Conservation (phyloP, 2,888 invertebrate species). For the Ptycholaimellus sp. region DNA sequence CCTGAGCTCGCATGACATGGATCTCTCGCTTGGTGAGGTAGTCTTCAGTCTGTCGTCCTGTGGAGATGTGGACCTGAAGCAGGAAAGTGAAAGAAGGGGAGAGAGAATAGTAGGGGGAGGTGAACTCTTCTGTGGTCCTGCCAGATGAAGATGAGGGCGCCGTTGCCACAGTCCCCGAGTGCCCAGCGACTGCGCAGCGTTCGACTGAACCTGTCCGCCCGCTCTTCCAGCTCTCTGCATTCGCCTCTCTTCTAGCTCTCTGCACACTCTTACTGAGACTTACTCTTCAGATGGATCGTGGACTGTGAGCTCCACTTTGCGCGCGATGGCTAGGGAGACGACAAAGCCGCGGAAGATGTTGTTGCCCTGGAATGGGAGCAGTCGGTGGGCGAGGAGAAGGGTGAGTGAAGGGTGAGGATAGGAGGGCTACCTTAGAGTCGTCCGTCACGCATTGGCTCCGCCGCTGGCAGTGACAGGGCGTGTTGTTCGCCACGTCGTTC, state of each 20-base stretch:
- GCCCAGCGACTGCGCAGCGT: constrained; percentile 24
- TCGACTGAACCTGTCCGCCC: constrained; percentile 19
- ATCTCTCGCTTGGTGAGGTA: neutral
- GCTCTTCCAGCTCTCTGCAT: constrained; percentile 18
- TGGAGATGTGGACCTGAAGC: too few species aligned
- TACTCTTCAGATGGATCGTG: constrained; percentile 22
- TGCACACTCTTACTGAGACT: constrained; percentile 3
- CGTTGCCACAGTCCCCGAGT: constrained; percentile 24
- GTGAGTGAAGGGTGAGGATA: too few species aligned
- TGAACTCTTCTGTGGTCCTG: constrained; percentile 21
- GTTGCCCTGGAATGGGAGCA: too few species aligned
- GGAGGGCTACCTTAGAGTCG: too few species aligned
- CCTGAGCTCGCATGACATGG: neutral
- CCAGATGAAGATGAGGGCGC: constrained; percentile 23
- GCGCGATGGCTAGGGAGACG: constrained; percentile 21
- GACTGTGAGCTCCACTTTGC: constrained; percentile 21
- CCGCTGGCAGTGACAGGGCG: constrained; percentile 22
- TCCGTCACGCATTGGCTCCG: constrained; percentile 17
- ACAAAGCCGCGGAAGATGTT: constrained; percentile 21
- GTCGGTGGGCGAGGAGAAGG: too few species aligned
- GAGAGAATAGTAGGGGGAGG: neutral
- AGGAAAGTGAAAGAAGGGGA: neutral
- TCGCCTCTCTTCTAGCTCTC: neutral
- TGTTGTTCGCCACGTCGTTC: constrained; percentile 16
- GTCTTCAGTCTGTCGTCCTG: neutral